Evolutionary conservation across 2,797 vertebrate genomes (phyloP), one percentile per base, ranked within the genome.

Genomic region (Lagocephalus sceleratus): DNA sequence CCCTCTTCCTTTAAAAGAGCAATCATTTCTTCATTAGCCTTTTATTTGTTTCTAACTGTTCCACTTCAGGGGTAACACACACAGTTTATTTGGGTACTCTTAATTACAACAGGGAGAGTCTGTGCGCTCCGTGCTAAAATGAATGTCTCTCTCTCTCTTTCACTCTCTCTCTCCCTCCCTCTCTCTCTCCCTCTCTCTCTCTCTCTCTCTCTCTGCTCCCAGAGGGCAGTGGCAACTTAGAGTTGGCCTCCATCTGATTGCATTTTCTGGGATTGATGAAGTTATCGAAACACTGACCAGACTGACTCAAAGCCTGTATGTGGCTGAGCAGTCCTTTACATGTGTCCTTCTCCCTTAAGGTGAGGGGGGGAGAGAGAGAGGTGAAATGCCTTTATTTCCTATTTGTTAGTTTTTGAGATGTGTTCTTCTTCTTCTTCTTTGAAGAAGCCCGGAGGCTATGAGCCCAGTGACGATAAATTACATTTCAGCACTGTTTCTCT

Each of bases 11-110:
- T 68, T 73, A 75, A 75, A 79, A 76, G 78, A 70, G 89, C 87
- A 92, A 92, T 92, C 88, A 91, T 91, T 91, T 92, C 89, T 90
- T 92, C 87, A 90, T 92, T 92, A 92, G 87, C 59, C 75, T 77
- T 90, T 90, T 90, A 91, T 91, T 90, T 89, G 84, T 90, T 89
- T 90, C 81, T 83, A 82, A 84, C 81, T 78, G 78, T 88, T 89
- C 80, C 80, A 88, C 89, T 91, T 84, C 84, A 84, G 85, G 88
- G 86, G 83, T 89, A 88, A 86, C 76, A 79, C 63, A 76, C 84
- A 76, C 83, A 89, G 90, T 90, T 91, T 89, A 90, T 91, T 90
- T 90, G 86, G 90, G 85, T 87, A 83, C 90, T 92, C 91, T 92
- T 92, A 91, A 92, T 92, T 92, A 92, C 88, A 90, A 87, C 88